Base-by-base conservation (phyloP, 2,113 vertebrate genomes). In the Serinus canaria region DNA sequence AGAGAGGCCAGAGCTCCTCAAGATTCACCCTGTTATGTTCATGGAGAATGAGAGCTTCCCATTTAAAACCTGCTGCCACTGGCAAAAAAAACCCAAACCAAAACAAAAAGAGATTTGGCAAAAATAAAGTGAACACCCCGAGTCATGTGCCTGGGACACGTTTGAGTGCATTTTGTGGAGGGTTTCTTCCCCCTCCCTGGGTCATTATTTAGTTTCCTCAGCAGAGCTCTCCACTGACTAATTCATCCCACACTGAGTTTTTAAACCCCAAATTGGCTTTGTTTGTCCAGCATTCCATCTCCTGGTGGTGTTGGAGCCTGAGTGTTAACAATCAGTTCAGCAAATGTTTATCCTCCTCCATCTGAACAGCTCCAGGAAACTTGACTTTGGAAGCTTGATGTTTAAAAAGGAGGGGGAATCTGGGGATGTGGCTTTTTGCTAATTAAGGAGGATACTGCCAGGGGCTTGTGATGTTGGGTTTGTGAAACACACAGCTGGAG, bases 351-450 rank as follows among this genome's bases (percentile, higher is more conserved):
- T 93, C 66, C 90, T 91, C 2, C 3, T 69, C 83, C 43, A 3
- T 76, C 9, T 15, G 78, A 86, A 33, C 50, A 43, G 52, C 55
- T 84, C 67, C 37, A 50, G 62, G 82, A 87, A 94, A 67, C 92
- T 95, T 94, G 79, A 55, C 81, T 92, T 91, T 94, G 96, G 94
- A 89, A 92, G 47, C 75, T 52, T 1, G n/a, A 9, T 84, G 91
- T 80, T 93, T 83, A 37, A 63, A 83, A 74, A 79, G 30, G 53
- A 18, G 30, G 4, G 55, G 55, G 43, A 44, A 70, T n/a, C 31
- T 81, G 69, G 50, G 16, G 43, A 37, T 73, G 76, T 49, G 67
- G 56, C 41, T 50, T 78, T 80, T 31, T 56, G 50, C 74, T 95
- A 75, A 90, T 92, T 58, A 90, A 49, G 60, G 73, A 80, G 39